Evolutionary conservation across 2,113 vertebrate genomes (phyloP), one percentile per base, ranked within the genome.

Genomic region (Myrmecophaga tridactyla): DNA sequence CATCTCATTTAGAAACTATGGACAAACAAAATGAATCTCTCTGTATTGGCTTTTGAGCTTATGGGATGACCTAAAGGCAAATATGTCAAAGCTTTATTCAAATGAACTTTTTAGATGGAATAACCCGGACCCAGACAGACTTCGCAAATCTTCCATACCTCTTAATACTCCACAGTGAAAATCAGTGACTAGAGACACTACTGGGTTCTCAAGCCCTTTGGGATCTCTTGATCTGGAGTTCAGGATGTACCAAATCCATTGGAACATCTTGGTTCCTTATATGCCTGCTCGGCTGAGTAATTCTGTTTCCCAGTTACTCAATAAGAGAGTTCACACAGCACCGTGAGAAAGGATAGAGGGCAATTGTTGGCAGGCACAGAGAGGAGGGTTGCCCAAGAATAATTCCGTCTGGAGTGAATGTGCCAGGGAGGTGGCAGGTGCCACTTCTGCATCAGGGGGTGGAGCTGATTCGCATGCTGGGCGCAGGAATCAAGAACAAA

Each of bases 401-500:
- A 23, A 86, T 87, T 89, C 83, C 82, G 56, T 76, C 65, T 89
- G 72, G 41, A 69, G 72, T 48, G 82, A 39, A 7, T 25, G 63
- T 77, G 67, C 70, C 43, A 36, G 87, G 81, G 67, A 92, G 77
- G 83, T 70, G 63, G 27, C 83, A 29, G 48, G 90, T 60, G 36
- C 81, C 89, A 4, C 81, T 91, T 92, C 67, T 63, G 63, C 88
- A 93, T 81, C 73, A 90, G 69, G 78, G 69, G 51, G 58, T 63
- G 73, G 88, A 53, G 86, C 58, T 94, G 62, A 93, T 91, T 89
- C 94, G 92, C 96, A 96, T 95, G 88, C 72, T 94, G 93, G 96
- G 72, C 60, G 4, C 88, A 90, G 94, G 96, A 92, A 96, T 95
- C 70, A 94, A 87, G 72, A 94, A 96, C 95, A 96, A 94, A 81